Evolutionary conservation across 2,797 vertebrate genomes (phyloP).

Genomic region (Sparus aurata): DNA sequence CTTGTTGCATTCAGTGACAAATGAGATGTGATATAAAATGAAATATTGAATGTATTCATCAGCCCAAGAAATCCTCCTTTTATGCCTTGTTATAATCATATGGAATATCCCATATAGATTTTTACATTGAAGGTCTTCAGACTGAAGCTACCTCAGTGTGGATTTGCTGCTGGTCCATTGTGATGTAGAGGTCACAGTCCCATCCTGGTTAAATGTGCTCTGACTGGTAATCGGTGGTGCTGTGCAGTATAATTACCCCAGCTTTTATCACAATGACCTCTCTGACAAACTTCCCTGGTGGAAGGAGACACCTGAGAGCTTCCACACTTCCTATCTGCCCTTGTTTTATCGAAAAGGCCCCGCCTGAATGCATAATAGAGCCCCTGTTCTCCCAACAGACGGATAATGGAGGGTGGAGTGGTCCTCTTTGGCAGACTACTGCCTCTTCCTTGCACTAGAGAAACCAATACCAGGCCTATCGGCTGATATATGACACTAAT

Average conservation of each 20-base stretch:
- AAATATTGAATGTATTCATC: not conserved
- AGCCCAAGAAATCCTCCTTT: not conserved
- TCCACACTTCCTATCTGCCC: slow-evolving; percentile 81
- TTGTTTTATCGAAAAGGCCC: slow-evolving; percentile 80
- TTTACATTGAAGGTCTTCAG: slow-evolving; percentile 19
- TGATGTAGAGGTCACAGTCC: slow-evolving; percentile 66
- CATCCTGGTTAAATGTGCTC: slow-evolving; percentile 73
- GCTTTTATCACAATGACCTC: slow-evolving; percentile 80
- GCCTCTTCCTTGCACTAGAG: slow-evolving; percentile 84
- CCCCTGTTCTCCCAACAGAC: slow-evolving; percentile 85
- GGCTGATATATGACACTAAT: slow-evolving; percentile 94
- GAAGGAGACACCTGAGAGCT: slow-evolving; percentile 82
- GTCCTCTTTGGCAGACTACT: slow-evolving; percentile 83
- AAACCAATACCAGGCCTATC: slow-evolving; percentile 89
- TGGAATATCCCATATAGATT: slow-evolving; percentile 9
- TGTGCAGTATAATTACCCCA: slow-evolving; percentile 77
- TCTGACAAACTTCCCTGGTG: slow-evolving; percentile 77
- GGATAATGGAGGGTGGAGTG: slow-evolving; percentile 85
- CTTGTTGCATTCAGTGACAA: slow-evolving; percentile 5
- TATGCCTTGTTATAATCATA: not conserved
- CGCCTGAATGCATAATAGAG: slow-evolving; percentile 83
- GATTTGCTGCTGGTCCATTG: slow-evolving; percentile 37
- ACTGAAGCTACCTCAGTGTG: slow-evolving; percentile 14
- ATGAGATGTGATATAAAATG: not conserved
- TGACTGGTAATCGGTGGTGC: slow-evolving; percentile 74